phyloP scores from a whole-genome alignment of 2,797 vertebrate species.

The Halcyon leucocephala region DNA sequence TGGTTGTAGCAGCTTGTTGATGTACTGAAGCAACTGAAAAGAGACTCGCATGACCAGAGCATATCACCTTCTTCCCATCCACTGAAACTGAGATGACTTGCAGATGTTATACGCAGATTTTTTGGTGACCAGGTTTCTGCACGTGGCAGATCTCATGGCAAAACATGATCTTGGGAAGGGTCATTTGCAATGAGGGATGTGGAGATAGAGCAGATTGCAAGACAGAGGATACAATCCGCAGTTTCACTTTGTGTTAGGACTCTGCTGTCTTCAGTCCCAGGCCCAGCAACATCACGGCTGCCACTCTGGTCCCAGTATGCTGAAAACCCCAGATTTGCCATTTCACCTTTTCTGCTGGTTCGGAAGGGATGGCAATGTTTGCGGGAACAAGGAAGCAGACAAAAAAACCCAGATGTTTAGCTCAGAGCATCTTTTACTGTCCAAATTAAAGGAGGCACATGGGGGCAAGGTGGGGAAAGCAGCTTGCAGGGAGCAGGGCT shows the following conservation, averaged over 20 bases:
- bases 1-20: neutral
- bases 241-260: neutral
- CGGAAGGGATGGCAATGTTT: neutral
- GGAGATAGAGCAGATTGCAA: neutral
- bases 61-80: neutral
- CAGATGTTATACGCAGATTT: neutral
- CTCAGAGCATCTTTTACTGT: neutral
- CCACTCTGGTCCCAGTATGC: neutral
- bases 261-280: neutral
- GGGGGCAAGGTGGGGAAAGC: neutral
- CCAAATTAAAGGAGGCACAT: neutral
- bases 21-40: constrained; percentile 42
- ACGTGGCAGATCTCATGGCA: neutral
- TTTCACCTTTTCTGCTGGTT: neutral
- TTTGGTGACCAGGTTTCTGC: neutral
- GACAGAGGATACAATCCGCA: neutral
- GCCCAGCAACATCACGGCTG: neutral
- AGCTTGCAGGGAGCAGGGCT: neutral
- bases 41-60: neutral
- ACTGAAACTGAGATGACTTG: neutral
- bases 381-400: neutral
- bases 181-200: neutral
- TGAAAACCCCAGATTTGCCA: neutral
- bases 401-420: neutral
- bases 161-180: neutral